Conservation (phyloP, 2,113 vertebrate genomes). For the Alces alces region DNA sequence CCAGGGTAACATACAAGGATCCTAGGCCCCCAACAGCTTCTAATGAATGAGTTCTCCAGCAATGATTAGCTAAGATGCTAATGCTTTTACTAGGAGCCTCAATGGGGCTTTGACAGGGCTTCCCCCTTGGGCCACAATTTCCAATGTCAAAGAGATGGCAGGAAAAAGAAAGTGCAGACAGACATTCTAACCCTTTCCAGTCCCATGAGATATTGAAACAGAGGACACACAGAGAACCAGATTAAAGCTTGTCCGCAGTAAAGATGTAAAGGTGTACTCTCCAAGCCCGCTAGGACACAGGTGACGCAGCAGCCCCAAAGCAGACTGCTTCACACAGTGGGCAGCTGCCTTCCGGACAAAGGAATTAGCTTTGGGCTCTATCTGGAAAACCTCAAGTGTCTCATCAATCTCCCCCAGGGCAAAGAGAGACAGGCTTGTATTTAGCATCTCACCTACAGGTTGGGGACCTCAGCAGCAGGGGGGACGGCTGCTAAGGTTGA, state of each 20-base stretch:
- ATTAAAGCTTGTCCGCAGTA: background rate
- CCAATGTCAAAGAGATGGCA: background rate
- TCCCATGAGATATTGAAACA: background rate
- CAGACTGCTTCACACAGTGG: background rate
- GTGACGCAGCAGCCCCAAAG: background rate
- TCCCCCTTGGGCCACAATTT: background rate
- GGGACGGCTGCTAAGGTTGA: background rate
- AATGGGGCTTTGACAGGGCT: background rate
- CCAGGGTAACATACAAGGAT: slow-evolving; percentile 10
- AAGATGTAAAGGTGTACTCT: background rate
- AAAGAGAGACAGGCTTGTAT: slow-evolving; percentile 1
- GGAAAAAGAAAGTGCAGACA: background rate
- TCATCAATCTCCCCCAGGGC: slow-evolving; percentile 32
- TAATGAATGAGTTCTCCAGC: slow-evolving; percentile 2
- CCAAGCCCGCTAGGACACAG: background rate
- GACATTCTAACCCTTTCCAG: background rate
- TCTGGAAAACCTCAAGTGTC: slow-evolving; percentile 17
- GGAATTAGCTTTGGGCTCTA: background rate
- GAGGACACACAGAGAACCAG: background rate
- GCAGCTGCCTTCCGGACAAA: background rate
- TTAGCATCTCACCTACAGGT: background rate
- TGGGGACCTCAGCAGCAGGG: background rate
- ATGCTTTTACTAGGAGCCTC: background rate
- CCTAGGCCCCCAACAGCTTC: background rate
- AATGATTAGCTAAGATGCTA: slow-evolving; percentile 33